Evolutionary conservation across 92 coral and sea anemone species (phyloP), one percentile per base, ranked within the genome.

Genomic region (Actinostola sp.): DNA sequence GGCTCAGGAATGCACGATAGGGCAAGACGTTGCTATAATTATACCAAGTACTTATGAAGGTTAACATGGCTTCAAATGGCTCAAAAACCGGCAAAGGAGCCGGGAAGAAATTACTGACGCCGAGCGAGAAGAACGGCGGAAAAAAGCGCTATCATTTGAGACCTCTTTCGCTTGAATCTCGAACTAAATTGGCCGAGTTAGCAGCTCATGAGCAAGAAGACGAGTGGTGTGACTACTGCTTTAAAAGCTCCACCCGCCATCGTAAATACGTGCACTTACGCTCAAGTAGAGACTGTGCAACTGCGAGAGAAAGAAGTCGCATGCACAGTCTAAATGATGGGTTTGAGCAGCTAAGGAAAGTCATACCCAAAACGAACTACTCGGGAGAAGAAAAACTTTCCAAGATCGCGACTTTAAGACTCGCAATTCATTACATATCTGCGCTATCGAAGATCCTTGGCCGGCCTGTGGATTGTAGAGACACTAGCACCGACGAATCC

Each of bases 401-500:
- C 8, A 94, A 94, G 69, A 94, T 94, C 49, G 97, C 97, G 27
- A 94, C 98, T n/a, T 61, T 94, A 20, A 78, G 97, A 24, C 82
- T 91, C 3, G 98, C 98, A 11, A 94, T 91, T 34, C 92, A 94
- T 39, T 94, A 94, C 66, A 94, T 94, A 20, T 82, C 86, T 27
- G 92, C 89, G 41, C 76, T 94, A 5, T 81, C 94, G 51, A 78
- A 85, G 60, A 80, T 79, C 16, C 76, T 94, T 60, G 90, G 81
- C 39, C 73, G 66, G 26, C 80, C 83, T 3, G 17, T 65, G 19
- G 78, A 85, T 10, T 43, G 65, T 9, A 79, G 31, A 24, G 66
- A 63, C 31, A n/a, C n/a, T n/a, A n/a, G n/a, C n/a, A n/a, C n/a
- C n/a, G 86, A 61, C 5, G 59, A 8, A 0, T 86, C 75, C 27